Conservation (phyloP, 2,888 invertebrate species). For the Therioaphis trifolii region DNA sequence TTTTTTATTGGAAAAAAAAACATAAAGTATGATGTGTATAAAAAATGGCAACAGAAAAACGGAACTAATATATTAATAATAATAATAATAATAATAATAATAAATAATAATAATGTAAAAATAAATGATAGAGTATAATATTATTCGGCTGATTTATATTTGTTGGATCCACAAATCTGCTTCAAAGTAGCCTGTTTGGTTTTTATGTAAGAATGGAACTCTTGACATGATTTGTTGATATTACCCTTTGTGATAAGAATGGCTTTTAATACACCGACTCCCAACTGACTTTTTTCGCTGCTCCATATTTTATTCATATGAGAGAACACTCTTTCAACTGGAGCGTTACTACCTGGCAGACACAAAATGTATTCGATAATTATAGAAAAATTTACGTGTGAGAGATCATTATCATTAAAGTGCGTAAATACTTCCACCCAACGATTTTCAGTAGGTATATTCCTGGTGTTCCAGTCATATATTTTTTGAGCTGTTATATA, state of each 20-base stretch:
- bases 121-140: neutral
- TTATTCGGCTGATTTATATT: slow-evolving; percentile 21
- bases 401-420: neutral
- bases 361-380: slow-evolving; percentile 30
- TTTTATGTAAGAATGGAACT: slow-evolving; percentile 17
- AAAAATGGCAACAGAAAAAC: too few relatives aligned
- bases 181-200: slow-evolving; percentile 8
- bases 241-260: slow-evolving; percentile 15
- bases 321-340: neutral
- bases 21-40: neutral
- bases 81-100: neutral
- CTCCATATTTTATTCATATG: neutral
- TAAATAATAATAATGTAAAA: neutral
- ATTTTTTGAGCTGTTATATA: slow-evolving; percentile 11
- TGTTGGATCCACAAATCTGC: slow-evolving; percentile 26
- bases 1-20: too few relatives aligned
- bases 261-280: neutral
- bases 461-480: neutral
- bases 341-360: slow-evolving; percentile 17
- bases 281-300: neutral
- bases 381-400: slow-evolving; percentile 21
- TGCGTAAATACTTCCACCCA: slow-evolving; percentile 19
- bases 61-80: neutral
- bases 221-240: neutral
- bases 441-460: slow-evolving; percentile 9